Conservation (phyloP, 2,888 invertebrate species). For the Axea sp. region DNA sequence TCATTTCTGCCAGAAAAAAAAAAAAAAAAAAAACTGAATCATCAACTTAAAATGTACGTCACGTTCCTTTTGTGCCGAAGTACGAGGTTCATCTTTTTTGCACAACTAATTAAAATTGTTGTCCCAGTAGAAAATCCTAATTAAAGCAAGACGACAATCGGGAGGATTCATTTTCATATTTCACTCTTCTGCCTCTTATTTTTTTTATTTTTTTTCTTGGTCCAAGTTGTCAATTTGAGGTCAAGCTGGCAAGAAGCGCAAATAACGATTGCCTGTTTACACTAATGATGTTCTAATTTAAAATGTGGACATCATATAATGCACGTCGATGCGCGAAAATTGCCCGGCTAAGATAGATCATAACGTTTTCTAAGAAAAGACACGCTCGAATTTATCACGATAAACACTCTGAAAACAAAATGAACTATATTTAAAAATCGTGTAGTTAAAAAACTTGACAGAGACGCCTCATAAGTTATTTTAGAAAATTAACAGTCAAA, state of each 20-base stretch:
- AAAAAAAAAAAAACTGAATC: no score
- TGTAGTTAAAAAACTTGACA: no score
- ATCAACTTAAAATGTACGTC: no score
- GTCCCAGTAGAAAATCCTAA: conserved; percentile 3
- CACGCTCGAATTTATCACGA: conserved; percentile 11
- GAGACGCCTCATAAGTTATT: no score
- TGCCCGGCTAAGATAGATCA: conserved; percentile 10
- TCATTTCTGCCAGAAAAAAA: no score
- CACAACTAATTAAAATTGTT: conserved; percentile 19
- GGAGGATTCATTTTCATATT: conserved; percentile 16
- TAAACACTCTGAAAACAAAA: conserved; percentile 1
- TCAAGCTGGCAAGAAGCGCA: conserved; percentile 23
- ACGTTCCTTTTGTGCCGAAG: no score
- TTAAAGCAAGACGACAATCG: conserved; percentile 8
- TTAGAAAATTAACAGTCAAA: no score
- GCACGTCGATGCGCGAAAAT: conserved; percentile 5
- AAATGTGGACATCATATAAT: conserved; percentile 18
- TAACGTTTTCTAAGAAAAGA: conserved; percentile 27
- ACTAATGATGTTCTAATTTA: conserved; percentile 50
- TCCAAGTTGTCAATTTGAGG: conserved; percentile 32
- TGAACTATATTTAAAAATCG: no score
- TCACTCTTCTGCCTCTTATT: conserved; percentile 26
- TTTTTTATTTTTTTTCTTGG: no score
- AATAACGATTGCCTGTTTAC: conserved; percentile 36
- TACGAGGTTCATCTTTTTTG: no score